These are phyloP conservation scores for Lamprologus lemairii DNA, from an alignment of 2,113 vertebrate species.

Conservation along the genomic window DNA sequence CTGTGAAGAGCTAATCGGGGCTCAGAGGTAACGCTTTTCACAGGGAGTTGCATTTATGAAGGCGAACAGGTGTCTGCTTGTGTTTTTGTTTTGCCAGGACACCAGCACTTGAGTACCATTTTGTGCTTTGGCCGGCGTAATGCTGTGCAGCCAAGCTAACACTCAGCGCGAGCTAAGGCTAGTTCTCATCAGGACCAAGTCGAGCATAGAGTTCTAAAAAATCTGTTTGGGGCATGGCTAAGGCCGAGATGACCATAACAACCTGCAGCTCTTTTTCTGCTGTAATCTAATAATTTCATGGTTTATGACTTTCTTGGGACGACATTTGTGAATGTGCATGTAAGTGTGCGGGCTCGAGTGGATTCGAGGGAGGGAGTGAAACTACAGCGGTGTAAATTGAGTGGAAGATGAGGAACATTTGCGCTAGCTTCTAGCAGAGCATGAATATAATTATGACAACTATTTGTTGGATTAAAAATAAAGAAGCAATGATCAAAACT, in stretches of 20 bases:
- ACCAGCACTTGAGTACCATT: conserved; percentile 1
- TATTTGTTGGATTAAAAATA: background rate
- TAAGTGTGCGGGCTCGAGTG: background rate
- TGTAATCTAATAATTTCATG: background rate
- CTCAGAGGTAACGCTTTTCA: conserved; percentile 4
- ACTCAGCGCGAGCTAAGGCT: background rate
- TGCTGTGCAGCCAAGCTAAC: conserved; percentile 3
- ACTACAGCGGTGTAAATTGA: background rate
- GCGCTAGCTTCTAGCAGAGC: background rate
- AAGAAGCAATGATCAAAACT: background rate
- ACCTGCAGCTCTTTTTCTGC: background rate
- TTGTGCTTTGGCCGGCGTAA: background rate
- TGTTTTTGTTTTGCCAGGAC: conserved; percentile 5
- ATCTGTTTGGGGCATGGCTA: background rate
- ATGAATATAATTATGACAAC: background rate
- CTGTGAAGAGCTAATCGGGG: background rate
- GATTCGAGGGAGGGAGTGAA: background rate
- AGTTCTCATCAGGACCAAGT: background rate
- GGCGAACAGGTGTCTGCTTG: conserved; percentile 19
- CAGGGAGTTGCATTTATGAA: conserved; percentile 8
- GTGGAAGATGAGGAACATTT: background rate
- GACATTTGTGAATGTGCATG: background rate
- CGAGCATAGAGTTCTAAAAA: background rate
- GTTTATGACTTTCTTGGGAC: background rate
- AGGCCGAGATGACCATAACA: background rate